phyloP scores from a whole-genome alignment of 2,113 vertebrate species.

The Alosa alosa region DNA sequence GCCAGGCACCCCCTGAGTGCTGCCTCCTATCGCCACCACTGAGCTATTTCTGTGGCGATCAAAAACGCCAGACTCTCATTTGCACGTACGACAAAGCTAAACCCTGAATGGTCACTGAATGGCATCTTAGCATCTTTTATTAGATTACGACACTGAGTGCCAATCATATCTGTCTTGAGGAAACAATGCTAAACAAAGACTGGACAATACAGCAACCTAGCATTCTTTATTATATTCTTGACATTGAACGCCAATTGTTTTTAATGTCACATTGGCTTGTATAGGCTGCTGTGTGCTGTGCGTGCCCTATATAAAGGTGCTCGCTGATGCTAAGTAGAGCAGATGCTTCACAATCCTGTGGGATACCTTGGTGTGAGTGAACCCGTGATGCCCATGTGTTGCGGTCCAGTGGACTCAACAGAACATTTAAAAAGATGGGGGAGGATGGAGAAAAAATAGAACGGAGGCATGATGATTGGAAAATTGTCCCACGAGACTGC shows the following conservation, averaged over 20 bases:
- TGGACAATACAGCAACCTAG: neutral
- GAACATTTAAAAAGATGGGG: neutral
- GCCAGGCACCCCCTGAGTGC: neutral
- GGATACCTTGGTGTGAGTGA: neutral
- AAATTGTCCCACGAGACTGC: neutral
- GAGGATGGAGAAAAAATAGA: neutral
- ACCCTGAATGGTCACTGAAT: neutral
- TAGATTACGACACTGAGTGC: neutral
- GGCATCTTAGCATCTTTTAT: neutral
- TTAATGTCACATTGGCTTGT: neutral
- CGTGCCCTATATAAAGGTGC: neutral
- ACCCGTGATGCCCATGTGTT: neutral
- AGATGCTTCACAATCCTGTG: neutral
- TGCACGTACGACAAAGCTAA: neutral
- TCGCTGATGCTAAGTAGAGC: neutral
- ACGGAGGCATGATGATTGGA: neutral
- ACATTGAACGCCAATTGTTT: neutral
- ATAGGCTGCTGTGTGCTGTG: neutral
- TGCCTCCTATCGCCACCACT: neutral
- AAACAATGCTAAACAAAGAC: neutral
- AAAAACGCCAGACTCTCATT: neutral
- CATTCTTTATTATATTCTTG: neutral
- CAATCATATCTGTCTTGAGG: neutral
- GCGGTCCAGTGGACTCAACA: neutral
- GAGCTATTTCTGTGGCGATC: neutral